A percentile compares a stretch with the other conserved stretches of the same genome.
Conservation (phyloP, 2,888 invertebrate genomes). For the Diabrotica balteata region DNA sequence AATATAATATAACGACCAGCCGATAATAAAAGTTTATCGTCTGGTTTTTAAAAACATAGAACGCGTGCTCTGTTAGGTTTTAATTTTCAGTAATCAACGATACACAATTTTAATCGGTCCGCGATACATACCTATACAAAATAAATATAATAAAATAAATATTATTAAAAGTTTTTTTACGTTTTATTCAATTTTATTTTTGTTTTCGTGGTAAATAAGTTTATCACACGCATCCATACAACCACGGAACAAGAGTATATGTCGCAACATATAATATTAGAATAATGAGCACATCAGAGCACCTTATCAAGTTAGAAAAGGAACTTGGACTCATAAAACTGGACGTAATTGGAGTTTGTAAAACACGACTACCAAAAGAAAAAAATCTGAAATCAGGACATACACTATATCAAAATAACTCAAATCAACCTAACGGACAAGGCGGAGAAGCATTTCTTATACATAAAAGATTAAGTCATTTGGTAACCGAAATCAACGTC, state of each 20-base stretch:
- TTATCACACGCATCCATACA: no score
- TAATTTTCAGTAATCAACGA: no score
- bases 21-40: no score
- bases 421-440: background rate
- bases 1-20: no score
- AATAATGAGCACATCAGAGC: background rate
- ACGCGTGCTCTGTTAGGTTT: no score
- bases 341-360: background rate
- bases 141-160: no score
- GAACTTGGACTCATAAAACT: background rate
- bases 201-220: no score
- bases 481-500: background rate
- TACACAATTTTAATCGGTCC: no score
- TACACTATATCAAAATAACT: background rate
- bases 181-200: no score
- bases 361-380: background rate
- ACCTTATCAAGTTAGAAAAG: background rate
- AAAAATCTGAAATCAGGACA: background rate
- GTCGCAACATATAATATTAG: background rate
- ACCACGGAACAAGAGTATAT: background rate
- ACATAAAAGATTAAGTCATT: background rate
- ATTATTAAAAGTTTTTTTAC: no score
- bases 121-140: no score
- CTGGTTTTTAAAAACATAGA: no score
- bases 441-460: background rate